Evolutionary conservation across 2,113 vertebrate genomes (phyloP), one percentile per base, ranked within the genome.

Genomic region (Sula dactylatra): DNA sequence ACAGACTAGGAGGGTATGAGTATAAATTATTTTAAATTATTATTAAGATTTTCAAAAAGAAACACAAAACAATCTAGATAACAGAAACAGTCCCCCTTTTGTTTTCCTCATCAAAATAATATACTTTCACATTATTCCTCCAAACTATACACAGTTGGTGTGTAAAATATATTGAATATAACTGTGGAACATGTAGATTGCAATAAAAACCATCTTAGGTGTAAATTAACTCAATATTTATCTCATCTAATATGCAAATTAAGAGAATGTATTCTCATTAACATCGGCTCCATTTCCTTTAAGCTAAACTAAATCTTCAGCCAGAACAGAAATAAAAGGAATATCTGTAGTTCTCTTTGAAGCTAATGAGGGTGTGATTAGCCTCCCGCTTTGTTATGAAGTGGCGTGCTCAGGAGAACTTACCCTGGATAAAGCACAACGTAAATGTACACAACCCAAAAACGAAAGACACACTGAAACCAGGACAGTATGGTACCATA

Each of bases 181-280:
- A 84, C 91, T 32, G 25, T 22, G 54, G 72, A 97, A 96, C 85
- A 64, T 38, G 73, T 76, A 97, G 96, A 64, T 89, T 88, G 95
- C 90, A 96, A 98, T 79, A 95, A 97, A 97, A 98, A 91, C 42
- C 93, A 96, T 97, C 91, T 83, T 96, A 97, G 95, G 97, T 97
- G 96, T 97, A 98, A 98, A 98, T 98, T 98, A 98, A 95, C 97
- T 97, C 97, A 98, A 97, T 98, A 98, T 97, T 98, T 98, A 98
- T 97, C 98, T 98, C 97, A 98, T 98, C 97, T 97, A 98, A 98
- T 98, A 98, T 98, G 98, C 90, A 98, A 98, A 98, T 98, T 70
- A 96, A 96, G 96, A 92, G 95, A 93, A 97, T 97, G 92, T 10
- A 42, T 98, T 96, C 98, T 98, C 97, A 98, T 98, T 98, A 98